These are phyloP conservation scores for Lasioglossum oenotherae DNA, from an alignment of 2,888 invertebrate genomes.

Conservation along the genomic window DNA sequence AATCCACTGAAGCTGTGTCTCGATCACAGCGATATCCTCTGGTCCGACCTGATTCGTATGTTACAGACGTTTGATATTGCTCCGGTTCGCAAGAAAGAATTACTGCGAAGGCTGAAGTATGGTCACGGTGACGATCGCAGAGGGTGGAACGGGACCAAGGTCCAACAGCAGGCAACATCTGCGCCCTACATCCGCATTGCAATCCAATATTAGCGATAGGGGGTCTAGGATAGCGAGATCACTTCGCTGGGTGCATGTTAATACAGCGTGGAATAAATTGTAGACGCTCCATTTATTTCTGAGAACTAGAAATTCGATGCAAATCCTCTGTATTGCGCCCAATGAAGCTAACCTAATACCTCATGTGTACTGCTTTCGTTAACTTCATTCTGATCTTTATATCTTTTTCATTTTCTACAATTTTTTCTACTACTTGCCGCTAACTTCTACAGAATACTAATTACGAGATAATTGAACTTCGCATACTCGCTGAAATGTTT, in stretches of 20 bases:
- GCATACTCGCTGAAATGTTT: background rate
- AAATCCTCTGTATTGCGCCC: background rate
- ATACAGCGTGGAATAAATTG: background rate
- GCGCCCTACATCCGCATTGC: conserved; percentile 8
- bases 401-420: background rate
- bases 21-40: background rate
- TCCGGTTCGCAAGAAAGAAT: background rate
- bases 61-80: background rate
- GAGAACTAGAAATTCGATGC: background rate
- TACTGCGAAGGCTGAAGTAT: background rate
- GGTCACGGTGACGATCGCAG: background rate
- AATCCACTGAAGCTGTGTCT: background rate
- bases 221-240: background rate
- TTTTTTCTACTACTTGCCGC: background rate
- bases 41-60: background rate
- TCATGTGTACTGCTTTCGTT: background rate
- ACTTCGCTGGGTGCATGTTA: background rate
- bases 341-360: background rate
- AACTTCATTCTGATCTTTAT: background rate
- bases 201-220: background rate
- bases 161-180: conserved; percentile 7
- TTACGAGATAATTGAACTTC: background rate
- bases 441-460: background rate
- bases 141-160: conserved; percentile 8
- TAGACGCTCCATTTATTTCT: background rate